Evolutionary conservation across 2,113 vertebrate species (phyloP).

Genomic region (Phaethon lepturus): DNA sequence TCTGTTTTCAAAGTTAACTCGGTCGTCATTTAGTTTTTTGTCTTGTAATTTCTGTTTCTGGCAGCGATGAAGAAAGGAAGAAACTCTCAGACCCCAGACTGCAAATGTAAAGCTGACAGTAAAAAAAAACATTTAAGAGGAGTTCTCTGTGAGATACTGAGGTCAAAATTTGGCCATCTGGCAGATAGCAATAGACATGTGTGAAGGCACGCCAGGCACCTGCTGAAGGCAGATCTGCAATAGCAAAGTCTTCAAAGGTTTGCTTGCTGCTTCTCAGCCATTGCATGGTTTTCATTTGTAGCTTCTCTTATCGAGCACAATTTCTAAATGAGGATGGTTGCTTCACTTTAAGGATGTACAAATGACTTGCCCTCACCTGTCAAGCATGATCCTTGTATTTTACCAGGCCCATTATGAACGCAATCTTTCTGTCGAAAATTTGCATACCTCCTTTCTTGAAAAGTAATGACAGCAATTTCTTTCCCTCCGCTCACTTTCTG

Average conservation of each 20-base stretch:
- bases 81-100: neutral
- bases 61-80: neutral
- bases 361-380: constrained; percentile 90
- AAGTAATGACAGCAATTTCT: constrained; percentile 98
- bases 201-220: constrained; percentile 40
- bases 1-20: constrained; percentile 18
- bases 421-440: constrained; percentile 92
- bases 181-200: constrained; percentile 25
- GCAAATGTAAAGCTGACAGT: constrained; percentile 19
- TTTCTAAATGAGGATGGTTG: constrained; percentile 80
- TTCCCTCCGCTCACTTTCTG: constrained; percentile 85
- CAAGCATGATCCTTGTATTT: constrained; percentile 90
- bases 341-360: constrained; percentile 85
- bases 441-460: constrained; percentile 94
- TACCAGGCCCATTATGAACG: constrained; percentile 92
- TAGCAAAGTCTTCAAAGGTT: constrained; percentile 25
- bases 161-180: constrained; percentile 58
- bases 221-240: constrained; percentile 47
- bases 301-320: constrained; percentile 73
- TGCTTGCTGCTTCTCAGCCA: constrained; percentile 4
- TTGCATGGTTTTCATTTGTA: constrained; percentile 75
- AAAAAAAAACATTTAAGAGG: neutral
- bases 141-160: constrained; percentile 1
- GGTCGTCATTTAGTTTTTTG: neutral
- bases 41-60: constrained; percentile 19